These are phyloP conservation scores for Drosophila pegasa DNA, from an alignment of 2,888 invertebrate species.

Conservation along the genomic window DNA sequence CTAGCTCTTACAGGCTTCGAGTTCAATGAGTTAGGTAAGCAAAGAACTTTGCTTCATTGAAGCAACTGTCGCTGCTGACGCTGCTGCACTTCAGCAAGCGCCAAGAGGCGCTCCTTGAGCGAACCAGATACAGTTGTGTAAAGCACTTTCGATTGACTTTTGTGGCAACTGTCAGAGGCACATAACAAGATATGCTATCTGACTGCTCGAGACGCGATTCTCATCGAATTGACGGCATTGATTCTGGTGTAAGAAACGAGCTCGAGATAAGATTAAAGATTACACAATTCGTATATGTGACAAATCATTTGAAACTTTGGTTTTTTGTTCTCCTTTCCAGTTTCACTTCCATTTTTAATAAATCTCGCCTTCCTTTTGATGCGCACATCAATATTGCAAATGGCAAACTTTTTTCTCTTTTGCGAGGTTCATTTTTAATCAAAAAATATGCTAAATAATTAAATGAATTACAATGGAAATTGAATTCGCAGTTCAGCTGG, in stretches of 20 bases:
- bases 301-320: background rate
- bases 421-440: constrained; percentile 36
- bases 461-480: constrained; percentile 18
- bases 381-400: constrained; percentile 25
- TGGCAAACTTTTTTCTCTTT: background rate
- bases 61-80: constrained; percentile 5
- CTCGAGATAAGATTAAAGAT: constrained; percentile 44
- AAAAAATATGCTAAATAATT: constrained; percentile 29
- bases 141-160: constrained; percentile 9
- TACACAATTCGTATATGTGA: background rate
- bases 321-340: background rate
- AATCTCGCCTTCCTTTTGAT: background rate
- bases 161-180: constrained; percentile 16
- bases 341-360: background rate
- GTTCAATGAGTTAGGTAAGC: constrained; percentile 9
- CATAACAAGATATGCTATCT: constrained; percentile 13
- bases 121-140: constrained; percentile 34
- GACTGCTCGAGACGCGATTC: background rate
- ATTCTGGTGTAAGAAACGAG: constrained; percentile 18
- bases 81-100: constrained; percentile 2
- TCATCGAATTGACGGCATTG: constrained; percentile 41
- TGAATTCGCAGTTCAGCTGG: constrained; percentile 30
- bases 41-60: constrained; percentile 1
- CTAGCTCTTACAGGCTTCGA: background rate
- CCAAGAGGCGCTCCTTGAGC: constrained; percentile 2